Conservation (phyloP, 2,888 invertebrate genomes). For the Thereva unica region DNA sequence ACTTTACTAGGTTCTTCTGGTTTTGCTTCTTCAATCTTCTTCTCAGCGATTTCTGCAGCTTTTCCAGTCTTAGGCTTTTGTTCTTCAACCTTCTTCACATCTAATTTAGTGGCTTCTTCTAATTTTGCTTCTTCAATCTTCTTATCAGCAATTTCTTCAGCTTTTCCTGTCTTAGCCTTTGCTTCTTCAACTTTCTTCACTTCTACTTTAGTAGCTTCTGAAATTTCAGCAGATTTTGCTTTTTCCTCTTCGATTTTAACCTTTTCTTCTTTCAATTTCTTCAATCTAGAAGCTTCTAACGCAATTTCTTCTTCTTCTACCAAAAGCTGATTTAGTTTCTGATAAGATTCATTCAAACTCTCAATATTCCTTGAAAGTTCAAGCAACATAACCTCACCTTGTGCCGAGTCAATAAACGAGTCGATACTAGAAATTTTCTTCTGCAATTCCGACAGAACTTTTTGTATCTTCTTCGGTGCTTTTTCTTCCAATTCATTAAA, state of each 20-base stretch:
- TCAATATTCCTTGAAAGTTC: conserved; percentile 8
- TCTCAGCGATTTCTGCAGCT: neutral
- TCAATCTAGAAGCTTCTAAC: neutral
- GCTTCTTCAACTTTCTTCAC: conserved; percentile 40
- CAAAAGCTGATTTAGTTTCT: too few relatives aligned
- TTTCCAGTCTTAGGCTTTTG: neutral
- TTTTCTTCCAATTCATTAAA: conserved; percentile 51
- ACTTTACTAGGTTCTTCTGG: neutral
- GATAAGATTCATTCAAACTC: too few relatives aligned
- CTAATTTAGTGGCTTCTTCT: too few relatives aligned
- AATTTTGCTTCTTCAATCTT: conserved; percentile 31
- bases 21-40: neutral
- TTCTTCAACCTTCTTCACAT: neutral
- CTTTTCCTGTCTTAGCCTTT: conserved; percentile 40
- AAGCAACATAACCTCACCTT: neutral
- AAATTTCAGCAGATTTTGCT: too few relatives aligned
- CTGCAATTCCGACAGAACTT: conserved; percentile 43
- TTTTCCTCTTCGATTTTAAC: neutral
- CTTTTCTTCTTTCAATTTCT: neutral
- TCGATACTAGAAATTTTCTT: conserved; percentile 5
- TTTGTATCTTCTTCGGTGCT: conserved; percentile 44
- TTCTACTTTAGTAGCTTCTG: neutral
- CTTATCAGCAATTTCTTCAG: conserved; percentile 41
- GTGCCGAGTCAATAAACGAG: conserved; percentile 8
- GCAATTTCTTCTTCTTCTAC: conserved; percentile 30